These are phyloP conservation scores for Trichogramma evanescens DNA, from an alignment of 2,888 invertebrate species.

Conservation along the genomic window DNA sequence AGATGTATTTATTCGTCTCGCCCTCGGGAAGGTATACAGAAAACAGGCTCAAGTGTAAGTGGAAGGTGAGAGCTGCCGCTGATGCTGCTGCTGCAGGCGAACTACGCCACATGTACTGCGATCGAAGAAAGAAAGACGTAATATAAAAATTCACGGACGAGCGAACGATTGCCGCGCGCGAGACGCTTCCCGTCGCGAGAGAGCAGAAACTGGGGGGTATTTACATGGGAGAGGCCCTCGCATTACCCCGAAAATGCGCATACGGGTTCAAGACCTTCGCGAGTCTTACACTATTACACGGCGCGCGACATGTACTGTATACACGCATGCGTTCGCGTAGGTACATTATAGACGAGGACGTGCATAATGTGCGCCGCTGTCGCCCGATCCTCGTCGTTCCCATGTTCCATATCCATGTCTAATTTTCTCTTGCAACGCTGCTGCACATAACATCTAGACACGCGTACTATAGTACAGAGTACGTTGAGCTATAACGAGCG, in stretches of 20 bases:
- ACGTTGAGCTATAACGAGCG: no score
- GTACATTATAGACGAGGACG: constrained; percentile 1
- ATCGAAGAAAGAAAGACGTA: not conserved
- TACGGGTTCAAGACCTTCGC: not conserved
- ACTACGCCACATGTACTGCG: no score
- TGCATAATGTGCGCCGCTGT: not conserved
- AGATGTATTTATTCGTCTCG: no score
- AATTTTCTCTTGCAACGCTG: no score
- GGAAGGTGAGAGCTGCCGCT: not conserved
- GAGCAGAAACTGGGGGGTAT: not conserved
- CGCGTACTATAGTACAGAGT: no score
- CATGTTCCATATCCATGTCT: not conserved
- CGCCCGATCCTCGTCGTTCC: constrained; percentile 1
- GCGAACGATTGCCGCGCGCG: constrained; percentile 13
- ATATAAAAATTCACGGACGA: constrained; percentile 20
- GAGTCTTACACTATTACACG: not conserved
- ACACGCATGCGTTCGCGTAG: not conserved
- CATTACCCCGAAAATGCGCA: constrained; percentile 5
- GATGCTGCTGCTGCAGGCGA: not conserved
- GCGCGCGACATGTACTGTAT: not conserved
- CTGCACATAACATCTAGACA: no score
- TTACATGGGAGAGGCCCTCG: constrained; percentile 7
- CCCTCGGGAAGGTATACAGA: no score
- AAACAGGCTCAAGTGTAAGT: no score
- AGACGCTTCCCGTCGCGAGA: constrained; percentile 18